Evolutionary conservation across 2,888 invertebrate genomes (phyloP).

Genomic region (Beris chalybata): DNA sequence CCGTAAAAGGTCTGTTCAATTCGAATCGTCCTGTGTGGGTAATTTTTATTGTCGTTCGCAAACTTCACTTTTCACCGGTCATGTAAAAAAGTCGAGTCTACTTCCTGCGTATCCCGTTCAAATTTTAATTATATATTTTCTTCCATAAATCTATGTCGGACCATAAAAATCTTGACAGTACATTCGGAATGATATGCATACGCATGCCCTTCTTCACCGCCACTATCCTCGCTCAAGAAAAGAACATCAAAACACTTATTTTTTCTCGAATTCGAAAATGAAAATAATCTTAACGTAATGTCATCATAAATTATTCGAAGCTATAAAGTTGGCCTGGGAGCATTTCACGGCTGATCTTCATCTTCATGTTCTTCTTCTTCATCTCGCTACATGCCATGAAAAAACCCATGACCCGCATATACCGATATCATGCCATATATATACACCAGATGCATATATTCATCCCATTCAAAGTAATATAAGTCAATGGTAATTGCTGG

Average conservation of each 20-base stretch:
- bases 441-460: not conserved
- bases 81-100: not conserved
- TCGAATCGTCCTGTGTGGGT: too few relatives aligned
- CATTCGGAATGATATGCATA: slow-evolving; percentile 5
- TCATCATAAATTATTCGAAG: slow-evolving; percentile 31
- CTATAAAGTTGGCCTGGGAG: slow-evolving; percentile 25
- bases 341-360: not conserved
- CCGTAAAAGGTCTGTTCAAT: too few relatives aligned
- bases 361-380: not conserved
- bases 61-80: not conserved
- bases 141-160: slow-evolving; percentile 8
- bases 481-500: slow-evolving; percentile 27
- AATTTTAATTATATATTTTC: slow-evolving; percentile 10
- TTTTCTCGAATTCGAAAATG: slow-evolving; percentile 7
- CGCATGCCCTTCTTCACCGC: not conserved
- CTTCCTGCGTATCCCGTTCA: not conserved
- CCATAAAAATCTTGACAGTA: not conserved
- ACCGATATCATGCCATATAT: too few relatives aligned
- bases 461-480: slow-evolving; percentile 17
- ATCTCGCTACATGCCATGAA: not conserved
- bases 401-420: slow-evolving; percentile 18
- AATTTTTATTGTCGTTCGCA: too few relatives aligned
- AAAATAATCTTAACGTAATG: slow-evolving; percentile 29
- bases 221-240: not conserved
- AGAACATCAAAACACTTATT: not conserved